Evolutionary conservation across 2,113 vertebrate genomes (phyloP).

Genomic region (Gobiocypris rarus): DNA sequence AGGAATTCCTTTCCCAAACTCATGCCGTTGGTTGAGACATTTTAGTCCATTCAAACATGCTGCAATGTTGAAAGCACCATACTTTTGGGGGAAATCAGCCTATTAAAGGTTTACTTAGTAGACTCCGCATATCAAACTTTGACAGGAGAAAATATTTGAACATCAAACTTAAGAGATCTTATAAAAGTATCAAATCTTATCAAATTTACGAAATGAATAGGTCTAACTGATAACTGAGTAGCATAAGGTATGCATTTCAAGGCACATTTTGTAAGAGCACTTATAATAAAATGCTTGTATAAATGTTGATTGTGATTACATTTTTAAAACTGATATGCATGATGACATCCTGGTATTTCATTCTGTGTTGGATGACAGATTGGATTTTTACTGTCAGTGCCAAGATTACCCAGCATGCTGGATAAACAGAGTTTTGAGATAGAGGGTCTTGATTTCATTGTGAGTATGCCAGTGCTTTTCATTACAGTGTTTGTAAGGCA

Average conservation of each 20-base stretch:
- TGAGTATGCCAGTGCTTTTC: constrained; percentile 56
- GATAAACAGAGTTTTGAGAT: constrained; percentile 90
- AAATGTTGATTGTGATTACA: not conserved
- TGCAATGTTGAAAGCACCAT: not conserved
- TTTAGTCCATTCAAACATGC: not conserved
- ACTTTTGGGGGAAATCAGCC: not conserved
- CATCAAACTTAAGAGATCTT: not conserved
- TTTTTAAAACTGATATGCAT: not conserved
- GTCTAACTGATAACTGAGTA: not conserved
- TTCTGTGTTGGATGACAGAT: constrained; percentile 73
- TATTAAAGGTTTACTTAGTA: not conserved
- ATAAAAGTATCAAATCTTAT: too few relatives aligned
- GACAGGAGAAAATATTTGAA: too few relatives aligned
- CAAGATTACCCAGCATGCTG: constrained; percentile 87
- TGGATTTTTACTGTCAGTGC: constrained; percentile 92
- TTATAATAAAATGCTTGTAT: not conserved
- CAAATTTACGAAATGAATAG: not conserved
- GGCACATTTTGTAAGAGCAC: not conserved
- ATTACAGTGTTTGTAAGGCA: not conserved
- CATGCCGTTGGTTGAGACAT: not conserved
- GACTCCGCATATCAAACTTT: too few relatives aligned
- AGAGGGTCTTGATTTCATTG: constrained; percentile 92
- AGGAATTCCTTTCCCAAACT: not conserved
- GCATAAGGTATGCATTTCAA: not conserved
- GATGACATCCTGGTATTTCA: not conserved